Evolutionary conservation across 2,113 vertebrate genomes (phyloP).

Genomic region (Nothocercus nigrocapillus): DNA sequence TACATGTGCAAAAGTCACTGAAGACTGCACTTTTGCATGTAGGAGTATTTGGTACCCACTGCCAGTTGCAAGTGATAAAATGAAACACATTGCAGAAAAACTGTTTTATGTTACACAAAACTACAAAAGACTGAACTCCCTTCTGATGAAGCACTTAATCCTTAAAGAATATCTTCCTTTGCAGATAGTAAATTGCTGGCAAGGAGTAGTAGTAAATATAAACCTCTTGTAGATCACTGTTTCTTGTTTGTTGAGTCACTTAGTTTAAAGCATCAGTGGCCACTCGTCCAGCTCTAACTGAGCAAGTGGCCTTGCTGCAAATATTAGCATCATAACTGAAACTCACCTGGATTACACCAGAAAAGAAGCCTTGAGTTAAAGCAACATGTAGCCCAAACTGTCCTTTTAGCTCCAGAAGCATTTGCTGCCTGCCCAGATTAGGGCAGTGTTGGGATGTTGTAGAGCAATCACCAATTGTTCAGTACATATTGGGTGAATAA

Average conservation of each 20-base stretch:
- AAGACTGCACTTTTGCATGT: neutral
- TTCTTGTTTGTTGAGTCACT: neutral
- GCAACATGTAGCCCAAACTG: neutral
- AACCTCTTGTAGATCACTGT: neutral
- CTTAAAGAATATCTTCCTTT: neutral
- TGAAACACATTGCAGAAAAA: neutral
- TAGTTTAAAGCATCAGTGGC: neutral
- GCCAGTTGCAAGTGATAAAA: neutral
- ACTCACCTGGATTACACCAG: neutral
- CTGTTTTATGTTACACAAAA: neutral
- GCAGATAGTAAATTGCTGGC: neutral
- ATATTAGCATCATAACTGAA: neutral
- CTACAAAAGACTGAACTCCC: neutral
- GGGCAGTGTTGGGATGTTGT: neutral
- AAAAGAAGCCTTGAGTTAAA: neutral
- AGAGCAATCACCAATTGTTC: neutral
- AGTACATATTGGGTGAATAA: neutral
- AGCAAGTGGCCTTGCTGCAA: neutral
- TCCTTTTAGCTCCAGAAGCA: neutral
- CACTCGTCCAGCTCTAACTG: neutral
- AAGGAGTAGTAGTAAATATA: neutral
- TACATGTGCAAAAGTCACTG: neutral
- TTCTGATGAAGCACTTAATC: neutral
- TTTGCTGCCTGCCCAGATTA: conserved; percentile 20
- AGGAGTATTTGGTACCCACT: neutral